Evolutionary conservation across 1,140 invertebrate genomes (phyloP).

Genomic region (Campoletis sonorensis): DNA sequence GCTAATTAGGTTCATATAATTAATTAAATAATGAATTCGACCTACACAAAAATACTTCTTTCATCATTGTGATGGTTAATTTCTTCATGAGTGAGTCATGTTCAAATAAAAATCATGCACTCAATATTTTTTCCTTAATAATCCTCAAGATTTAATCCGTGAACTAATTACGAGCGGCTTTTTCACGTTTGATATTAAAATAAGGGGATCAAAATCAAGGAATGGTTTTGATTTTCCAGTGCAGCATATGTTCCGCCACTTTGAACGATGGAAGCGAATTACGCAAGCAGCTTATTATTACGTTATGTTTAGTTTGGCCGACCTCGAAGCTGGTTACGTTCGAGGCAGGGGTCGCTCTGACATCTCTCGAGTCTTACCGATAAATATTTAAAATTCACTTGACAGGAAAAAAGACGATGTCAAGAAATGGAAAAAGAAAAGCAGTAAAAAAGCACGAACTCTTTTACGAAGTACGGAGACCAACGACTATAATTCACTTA

Average conservation of each 20-base stretch:
- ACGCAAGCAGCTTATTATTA: conserved; percentile 47
- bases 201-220: background rate
- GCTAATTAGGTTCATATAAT: no score
- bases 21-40: no score
- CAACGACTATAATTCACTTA: background rate
- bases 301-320: conserved; percentile 50
- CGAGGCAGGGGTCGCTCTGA: background rate
- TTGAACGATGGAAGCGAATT: conserved; percentile 34
- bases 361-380: conserved; percentile 9
- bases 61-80: no score
- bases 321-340: conserved; percentile 41
- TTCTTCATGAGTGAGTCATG: no score
- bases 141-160: no score
- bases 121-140: no score
- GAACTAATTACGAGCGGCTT: no score
- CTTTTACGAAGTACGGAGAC: background rate
- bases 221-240: background rate
- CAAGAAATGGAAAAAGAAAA: background rate
- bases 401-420: background rate
- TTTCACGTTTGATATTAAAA: background rate
- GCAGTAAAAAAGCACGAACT: background rate
- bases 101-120: no score
- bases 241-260: conserved; percentile 15
- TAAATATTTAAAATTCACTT: conserved; percentile 31
- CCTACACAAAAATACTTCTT: no score